A percentile compares a stretch with the other conserved stretches of the same genome.
These are phyloP conservation scores for Callocephalon fimbriatum DNA, from an alignment of 2,113 vertebrate species.

Conservation along the genomic window DNA sequence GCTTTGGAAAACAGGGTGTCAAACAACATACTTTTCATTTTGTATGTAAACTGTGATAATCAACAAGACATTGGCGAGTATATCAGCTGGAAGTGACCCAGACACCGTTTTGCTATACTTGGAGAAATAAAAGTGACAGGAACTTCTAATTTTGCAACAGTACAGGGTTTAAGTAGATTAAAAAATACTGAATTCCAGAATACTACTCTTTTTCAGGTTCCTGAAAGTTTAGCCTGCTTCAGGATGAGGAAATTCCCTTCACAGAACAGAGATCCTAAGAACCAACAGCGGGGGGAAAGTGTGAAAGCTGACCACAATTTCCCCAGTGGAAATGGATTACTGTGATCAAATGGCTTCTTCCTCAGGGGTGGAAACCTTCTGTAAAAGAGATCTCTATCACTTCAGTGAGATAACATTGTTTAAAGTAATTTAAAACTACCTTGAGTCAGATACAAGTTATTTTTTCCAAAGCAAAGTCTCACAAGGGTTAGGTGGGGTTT, in stretches of 20 bases:
- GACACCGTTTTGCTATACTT: not conserved
- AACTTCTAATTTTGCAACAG: not conserved
- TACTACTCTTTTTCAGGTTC: not conserved
- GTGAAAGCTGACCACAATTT: not conserved
- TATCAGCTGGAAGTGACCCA: not conserved
- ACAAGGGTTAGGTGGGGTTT: not conserved
- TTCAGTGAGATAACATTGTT: not conserved
- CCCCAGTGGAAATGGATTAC: not conserved
- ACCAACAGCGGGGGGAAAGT: fast-evolving
- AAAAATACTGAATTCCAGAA: not conserved
- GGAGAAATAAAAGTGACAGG: not conserved
- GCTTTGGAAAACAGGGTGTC: fast-evolving
- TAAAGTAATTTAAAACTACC: not conserved
- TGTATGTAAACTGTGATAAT: fast-evolving
- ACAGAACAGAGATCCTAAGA: not conserved
- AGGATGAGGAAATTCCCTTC: not conserved
- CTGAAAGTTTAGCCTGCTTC: not conserved
- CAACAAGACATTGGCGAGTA: fast-evolving
- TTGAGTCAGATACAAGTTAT: not conserved
- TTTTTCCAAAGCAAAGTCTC: not conserved
- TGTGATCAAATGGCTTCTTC: not conserved
- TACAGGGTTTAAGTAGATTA: not conserved
- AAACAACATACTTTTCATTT: fast-evolving
- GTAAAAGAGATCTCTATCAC: not conserved
- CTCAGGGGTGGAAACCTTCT: not conserved